Evolutionary conservation across 2,797 vertebrate species (phyloP).

Genomic region (Thripadectes ignobilis): DNA sequence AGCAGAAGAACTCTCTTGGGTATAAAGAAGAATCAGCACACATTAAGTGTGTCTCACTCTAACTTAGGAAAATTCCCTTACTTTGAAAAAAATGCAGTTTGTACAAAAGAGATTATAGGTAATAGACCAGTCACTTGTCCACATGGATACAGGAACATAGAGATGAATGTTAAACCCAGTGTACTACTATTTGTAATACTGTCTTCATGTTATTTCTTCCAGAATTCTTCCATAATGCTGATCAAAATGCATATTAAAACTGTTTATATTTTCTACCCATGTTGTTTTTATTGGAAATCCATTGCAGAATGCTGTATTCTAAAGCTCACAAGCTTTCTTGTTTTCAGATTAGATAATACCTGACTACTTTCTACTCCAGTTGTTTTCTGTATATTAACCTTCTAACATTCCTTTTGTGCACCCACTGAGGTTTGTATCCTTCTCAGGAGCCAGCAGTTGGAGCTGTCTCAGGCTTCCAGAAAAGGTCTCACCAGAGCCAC

Average conservation of each 20-base stretch:
- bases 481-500: background rate
- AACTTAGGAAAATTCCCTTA: background rate
- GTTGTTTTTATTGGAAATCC: background rate
- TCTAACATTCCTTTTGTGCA: background rate
- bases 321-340: background rate
- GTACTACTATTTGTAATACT: background rate
- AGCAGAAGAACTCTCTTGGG: rapidly evolving
- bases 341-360: background rate
- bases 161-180: background rate
- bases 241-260: background rate
- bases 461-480: background rate
- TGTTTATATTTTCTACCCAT: background rate
- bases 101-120: background rate
- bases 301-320: background rate
- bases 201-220: background rate
- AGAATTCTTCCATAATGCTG: background rate
- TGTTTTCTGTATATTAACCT: background rate
- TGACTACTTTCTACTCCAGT: background rate
- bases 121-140: background rate
- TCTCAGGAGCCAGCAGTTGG: background rate
- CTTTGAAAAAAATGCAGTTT: background rate
- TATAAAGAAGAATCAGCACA: background rate
- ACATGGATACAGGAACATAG: background rate
- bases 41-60: background rate
- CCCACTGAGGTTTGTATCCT: background rate